These are phyloP conservation scores for Phrynosoma blainvillii DNA, from an alignment of 2,113 vertebrate genomes.

Conservation along the genomic window DNA sequence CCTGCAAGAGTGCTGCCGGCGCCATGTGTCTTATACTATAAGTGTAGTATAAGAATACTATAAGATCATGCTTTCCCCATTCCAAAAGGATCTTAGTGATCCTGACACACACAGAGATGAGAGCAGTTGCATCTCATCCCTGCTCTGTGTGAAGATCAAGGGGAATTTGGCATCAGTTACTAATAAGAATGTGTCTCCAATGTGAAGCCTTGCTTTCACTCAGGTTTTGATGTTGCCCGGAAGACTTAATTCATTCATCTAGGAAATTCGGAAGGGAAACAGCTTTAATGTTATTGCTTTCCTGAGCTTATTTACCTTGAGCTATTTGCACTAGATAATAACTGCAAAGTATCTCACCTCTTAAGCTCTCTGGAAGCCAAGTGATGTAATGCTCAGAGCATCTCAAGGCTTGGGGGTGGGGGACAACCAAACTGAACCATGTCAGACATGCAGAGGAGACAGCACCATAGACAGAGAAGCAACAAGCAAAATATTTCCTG, in stretches of 20 bases:
- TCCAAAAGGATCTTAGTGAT: not conserved
- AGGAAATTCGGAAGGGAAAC: conserved; percentile 65
- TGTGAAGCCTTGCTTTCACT: conserved; percentile 41
- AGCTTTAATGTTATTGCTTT: conserved; percentile 44
- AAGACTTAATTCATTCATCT: conserved; percentile 24
- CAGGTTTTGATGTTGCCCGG: conserved; percentile 6
- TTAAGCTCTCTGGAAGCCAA: conserved; percentile 48
- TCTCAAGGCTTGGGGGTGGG: not conserved
- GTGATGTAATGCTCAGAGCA: conserved; percentile 52
- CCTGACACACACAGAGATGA: not conserved
- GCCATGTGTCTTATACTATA: too few relatives aligned
- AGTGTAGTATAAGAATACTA: too few relatives aligned
- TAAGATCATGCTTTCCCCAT: not conserved
- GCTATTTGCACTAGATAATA: conserved; percentile 75
- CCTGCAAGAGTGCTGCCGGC: too few relatives aligned
- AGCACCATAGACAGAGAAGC: not conserved
- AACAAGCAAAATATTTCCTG: not conserved
- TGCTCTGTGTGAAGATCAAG: not conserved
- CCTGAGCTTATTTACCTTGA: conserved; percentile 45
- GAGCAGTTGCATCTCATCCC: not conserved
- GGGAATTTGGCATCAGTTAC: conserved; percentile 24
- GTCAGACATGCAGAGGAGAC: conserved; percentile 34
- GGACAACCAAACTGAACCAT: conserved; percentile 47
- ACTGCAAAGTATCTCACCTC: conserved; percentile 51
- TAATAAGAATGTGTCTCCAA: conserved; percentile 17